Percentiles rank a stretch among this genome's conserved stretches.
These are phyloP conservation scores for Hapalemur alaotrensis DNA, from an alignment of 2,797 vertebrate species.

Conservation along the genomic window DNA sequence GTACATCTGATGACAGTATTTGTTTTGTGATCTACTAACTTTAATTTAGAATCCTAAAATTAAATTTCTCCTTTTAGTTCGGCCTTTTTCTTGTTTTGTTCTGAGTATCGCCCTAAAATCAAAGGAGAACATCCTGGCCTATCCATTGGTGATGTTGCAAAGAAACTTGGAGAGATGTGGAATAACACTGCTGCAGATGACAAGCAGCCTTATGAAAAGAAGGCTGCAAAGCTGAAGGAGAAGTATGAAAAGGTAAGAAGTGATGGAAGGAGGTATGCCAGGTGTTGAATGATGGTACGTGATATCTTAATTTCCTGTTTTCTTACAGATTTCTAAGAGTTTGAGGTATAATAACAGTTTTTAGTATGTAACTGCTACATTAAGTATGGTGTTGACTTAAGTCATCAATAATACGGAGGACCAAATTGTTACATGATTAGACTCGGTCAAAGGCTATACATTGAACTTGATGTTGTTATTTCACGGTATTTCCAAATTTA, in stretches of 20 bases:
- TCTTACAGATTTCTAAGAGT: background rate
- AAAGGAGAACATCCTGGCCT: constrained; percentile 93
- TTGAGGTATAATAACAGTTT: background rate
- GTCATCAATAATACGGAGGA: background rate
- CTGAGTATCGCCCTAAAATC: constrained; percentile 96
- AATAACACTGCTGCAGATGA: constrained; percentile 93
- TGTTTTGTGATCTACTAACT: background rate
- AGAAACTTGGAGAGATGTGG: constrained; percentile 98
- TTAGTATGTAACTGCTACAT: background rate
- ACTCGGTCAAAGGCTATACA: background rate
- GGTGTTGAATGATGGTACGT: background rate
- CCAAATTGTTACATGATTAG: background rate
- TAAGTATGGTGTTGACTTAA: background rate
- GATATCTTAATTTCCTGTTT: background rate
- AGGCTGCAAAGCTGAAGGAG: constrained; percentile 97
- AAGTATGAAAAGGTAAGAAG: constrained; percentile 96
- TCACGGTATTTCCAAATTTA: background rate
- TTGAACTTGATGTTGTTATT: background rate
- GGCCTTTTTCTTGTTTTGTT: constrained; percentile 98
- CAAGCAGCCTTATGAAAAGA: constrained; percentile 96
- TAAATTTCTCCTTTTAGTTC: constrained; percentile 86
- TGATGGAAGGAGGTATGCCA: background rate
- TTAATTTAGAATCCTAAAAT: background rate
- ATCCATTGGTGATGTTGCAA: constrained; percentile 95
- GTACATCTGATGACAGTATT: background rate